phyloP scores from a whole-genome alignment of 2,888 invertebrate genomes.

The Timema podura region DNA sequence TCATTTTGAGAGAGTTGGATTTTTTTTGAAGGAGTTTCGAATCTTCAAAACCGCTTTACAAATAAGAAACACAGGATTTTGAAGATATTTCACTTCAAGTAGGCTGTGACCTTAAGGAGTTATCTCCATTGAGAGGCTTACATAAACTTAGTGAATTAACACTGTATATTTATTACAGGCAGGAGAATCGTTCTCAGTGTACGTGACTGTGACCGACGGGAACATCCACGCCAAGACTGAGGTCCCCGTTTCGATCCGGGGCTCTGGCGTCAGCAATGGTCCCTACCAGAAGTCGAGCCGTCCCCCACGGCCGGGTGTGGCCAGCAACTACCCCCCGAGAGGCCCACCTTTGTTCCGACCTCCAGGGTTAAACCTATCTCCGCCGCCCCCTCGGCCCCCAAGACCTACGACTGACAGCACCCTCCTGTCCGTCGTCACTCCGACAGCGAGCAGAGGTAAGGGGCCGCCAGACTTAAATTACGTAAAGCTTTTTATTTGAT shows the following conservation, averaged over 20 bases:
- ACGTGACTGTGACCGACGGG: constrained; percentile 65
- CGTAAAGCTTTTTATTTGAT: too few relatives aligned
- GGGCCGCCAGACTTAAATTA: too few relatives aligned
- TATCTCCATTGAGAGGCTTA: background rate
- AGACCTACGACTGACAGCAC: background rate
- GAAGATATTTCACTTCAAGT: background rate
- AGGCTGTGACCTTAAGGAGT: background rate
- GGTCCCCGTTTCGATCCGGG: constrained; percentile 60
- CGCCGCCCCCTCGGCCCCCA: background rate
- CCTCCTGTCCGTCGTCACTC: background rate
- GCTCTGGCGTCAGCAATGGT: constrained; percentile 39
- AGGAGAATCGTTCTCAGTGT: constrained; percentile 61
- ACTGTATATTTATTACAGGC: constrained; percentile 48
- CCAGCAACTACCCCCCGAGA: too few relatives aligned
- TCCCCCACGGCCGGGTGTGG: too few relatives aligned
- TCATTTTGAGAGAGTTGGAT: too few relatives aligned
- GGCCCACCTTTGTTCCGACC: background rate
- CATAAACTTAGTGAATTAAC: background rate
- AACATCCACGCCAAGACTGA: constrained; percentile 61
- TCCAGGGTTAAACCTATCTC: background rate
- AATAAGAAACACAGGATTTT: background rate
- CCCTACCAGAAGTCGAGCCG: too few relatives aligned
- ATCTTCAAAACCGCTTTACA: too few relatives aligned
- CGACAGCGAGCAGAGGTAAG: too few relatives aligned
- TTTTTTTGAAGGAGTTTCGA: too few relatives aligned